phyloP scores from a whole-genome alignment of 2,888 invertebrate species.

The Abrostola tripartita region DNA sequence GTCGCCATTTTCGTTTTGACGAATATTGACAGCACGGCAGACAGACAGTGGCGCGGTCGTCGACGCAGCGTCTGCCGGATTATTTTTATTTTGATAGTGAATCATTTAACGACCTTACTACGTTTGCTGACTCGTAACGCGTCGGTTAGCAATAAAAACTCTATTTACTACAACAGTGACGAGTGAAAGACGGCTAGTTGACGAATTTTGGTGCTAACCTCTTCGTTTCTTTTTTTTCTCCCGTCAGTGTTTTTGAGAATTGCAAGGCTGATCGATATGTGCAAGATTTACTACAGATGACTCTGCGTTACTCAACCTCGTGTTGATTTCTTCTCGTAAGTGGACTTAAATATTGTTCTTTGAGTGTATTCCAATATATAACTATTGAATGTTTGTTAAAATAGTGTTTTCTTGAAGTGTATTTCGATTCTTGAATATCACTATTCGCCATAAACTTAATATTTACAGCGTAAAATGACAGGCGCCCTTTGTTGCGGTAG shows the following conservation, averaged over 20 bases:
- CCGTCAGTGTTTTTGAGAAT: constrained; percentile 84
- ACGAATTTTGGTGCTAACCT: constrained; percentile 86
- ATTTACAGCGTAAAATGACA: constrained; percentile 66
- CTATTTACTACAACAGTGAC: constrained; percentile 72
- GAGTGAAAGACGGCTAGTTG: constrained; percentile 73
- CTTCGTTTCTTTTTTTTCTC: constrained; percentile 78
- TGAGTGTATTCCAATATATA: constrained; percentile 48
- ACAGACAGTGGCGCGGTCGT: constrained; percentile 87
- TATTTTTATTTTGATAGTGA: constrained; percentile 88
- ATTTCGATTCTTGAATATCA: constrained; percentile 39
- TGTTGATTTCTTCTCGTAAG: constrained; percentile 82
- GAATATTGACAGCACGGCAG: constrained; percentile 91
- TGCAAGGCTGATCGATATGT: constrained; percentile 88
- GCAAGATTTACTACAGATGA: constrained; percentile 88
- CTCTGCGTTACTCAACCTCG: constrained; percentile 76
- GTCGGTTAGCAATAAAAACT: constrained; percentile 72
- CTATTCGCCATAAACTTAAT: constrained; percentile 49
- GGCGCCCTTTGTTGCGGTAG: constrained; percentile 85
- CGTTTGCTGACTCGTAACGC: constrained; percentile 67
- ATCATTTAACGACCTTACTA: constrained; percentile 80
- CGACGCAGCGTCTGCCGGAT: constrained; percentile 85
- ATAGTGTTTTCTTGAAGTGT: constrained; percentile 53
- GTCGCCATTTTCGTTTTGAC: constrained; percentile 92
- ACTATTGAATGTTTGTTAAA: constrained; percentile 52
- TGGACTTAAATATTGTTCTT: constrained; percentile 52